Evolutionary conservation across 2,113 vertebrate species (phyloP), one percentile per base, ranked within the genome.

Genomic region (Callospermophilus lateralis): DNA sequence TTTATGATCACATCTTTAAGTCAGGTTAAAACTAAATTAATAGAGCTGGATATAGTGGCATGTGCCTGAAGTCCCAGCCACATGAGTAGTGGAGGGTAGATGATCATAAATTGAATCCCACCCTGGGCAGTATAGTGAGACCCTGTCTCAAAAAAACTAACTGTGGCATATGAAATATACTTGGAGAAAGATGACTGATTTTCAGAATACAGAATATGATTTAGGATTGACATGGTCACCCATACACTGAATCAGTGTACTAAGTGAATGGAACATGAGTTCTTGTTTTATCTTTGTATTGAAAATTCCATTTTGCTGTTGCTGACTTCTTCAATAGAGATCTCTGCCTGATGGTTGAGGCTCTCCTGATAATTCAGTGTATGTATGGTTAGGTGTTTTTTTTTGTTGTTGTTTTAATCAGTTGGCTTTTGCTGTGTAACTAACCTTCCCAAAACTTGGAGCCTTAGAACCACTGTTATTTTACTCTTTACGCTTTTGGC

Each of bases 261-360:
- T 77, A 37, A 37, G 70, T 42, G 34, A 37, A 37, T 90, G 85
- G 90, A 76, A 26, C 55, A 87, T 81, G 16, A 74, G 58, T 92
- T 95, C 53, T 94, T 92, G 2, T 89, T 94, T 84, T 73, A 45
- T 65, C 39, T 95, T 83, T 78, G 61, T 63, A 26, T 63, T 63
- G 26, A 28, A 26, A 63, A 30, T 81, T 92, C 84, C 8, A 87
- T 67, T 87, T 78, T 34, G 87, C 11, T 51, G 6, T 89, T 84
- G 67, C 1, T 94, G 68, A 26, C 65, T 15, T 5, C 28, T 32
- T 37, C 6, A 12, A 8, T 81, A 84, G 17, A 65, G 17, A 67
- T 3, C 34, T 73, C 19, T 65, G 39, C 45, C 77, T 79, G 22
- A 95, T 93, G 12, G 3, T 84, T 87, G 63, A 87, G 42, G 11